A percentile compares a stretch with the other conserved stretches of the same genome.
Conservation (phyloP, 2,888 invertebrate genomes). For the Poecilobothrus nobilitatus region DNA sequence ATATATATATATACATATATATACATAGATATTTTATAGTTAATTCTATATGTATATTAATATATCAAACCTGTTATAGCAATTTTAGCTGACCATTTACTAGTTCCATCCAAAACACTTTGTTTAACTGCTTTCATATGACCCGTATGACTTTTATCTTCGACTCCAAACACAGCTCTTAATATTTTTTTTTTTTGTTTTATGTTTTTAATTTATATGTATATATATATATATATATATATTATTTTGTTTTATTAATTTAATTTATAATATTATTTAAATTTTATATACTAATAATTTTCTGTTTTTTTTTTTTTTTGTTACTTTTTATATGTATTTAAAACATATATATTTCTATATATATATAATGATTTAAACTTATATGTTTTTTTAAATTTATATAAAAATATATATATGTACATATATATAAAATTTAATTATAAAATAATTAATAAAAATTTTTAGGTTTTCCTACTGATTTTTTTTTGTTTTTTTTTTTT, state of each 20-base stretch:
- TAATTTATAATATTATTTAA: conserved; percentile 12
- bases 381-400: too few species aligned
- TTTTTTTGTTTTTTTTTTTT: too few species aligned
- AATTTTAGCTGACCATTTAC: conserved; percentile 99
- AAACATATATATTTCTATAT: too few species aligned
- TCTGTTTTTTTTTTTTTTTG: conserved; percentile 8
- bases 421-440: too few species aligned
- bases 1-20: too few species aligned
- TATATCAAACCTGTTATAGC: conserved; percentile 92
- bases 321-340: too few species aligned
- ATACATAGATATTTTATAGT: too few species aligned
- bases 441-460: too few species aligned
- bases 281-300: too few species aligned
- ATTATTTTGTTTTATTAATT: conserved; percentile 1
- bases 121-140: conserved; percentile 98
- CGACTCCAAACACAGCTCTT: conserved; percentile 94
- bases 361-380: too few species aligned
- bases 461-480: too few species aligned
- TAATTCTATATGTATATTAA: background rate
- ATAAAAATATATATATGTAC: too few species aligned
- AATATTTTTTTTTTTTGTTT: conserved; percentile 22
- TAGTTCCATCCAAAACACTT: conserved; percentile 97
- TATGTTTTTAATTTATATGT: conserved; percentile 14
- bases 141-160: conserved; percentile 85
- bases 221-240: conserved; percentile 30